Percentiles rank a stretch among this genome's conserved stretches.
These are phyloP conservation scores for Holotrichia oblita DNA, from an alignment of 1,140 invertebrate genomes.

Conservation along the genomic window DNA sequence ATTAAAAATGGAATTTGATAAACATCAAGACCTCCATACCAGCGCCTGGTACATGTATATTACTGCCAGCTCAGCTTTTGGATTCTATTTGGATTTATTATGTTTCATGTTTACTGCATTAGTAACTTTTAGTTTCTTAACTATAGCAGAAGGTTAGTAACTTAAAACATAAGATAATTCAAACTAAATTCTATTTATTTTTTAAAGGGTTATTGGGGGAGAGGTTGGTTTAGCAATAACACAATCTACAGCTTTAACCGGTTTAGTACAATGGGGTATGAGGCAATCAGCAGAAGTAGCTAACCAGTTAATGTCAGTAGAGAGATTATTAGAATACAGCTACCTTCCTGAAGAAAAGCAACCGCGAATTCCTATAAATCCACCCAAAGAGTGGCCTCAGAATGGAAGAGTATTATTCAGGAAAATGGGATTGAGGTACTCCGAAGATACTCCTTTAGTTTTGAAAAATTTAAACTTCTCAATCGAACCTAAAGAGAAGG, in stretches of 20 bases:
- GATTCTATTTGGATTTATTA: constrained; percentile 73
- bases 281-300: constrained; percentile 80
- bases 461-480: constrained; percentile 68
- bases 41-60: constrained; percentile 76
- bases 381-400: constrained; percentile 59
- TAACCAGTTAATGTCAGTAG: constrained; percentile 83
- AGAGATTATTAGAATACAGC: constrained; percentile 81
- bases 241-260: constrained; percentile 66
- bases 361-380: constrained; percentile 60
- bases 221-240: constrained; percentile 69
- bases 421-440: constrained; percentile 66
- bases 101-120: constrained; percentile 70
- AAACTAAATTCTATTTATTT: background rate
- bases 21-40: constrained; percentile 69
- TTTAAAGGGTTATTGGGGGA: constrained; percentile 62
- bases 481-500: constrained; percentile 78
- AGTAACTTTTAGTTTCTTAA: constrained; percentile 71
- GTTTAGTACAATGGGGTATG: constrained; percentile 76
- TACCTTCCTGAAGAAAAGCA: constrained; percentile 69
- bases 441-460: constrained; percentile 65
- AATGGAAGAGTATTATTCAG: constrained; percentile 63
- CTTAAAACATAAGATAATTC: background rate
- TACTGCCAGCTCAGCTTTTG: constrained; percentile 72
- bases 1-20: constrained; percentile 77
- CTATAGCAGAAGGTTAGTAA: constrained; percentile 64